These are phyloP conservation scores for Ramazzottius varieornatus DNA, from an alignment of 2,888 invertebrate genomes.

Conservation along the genomic window DNA sequence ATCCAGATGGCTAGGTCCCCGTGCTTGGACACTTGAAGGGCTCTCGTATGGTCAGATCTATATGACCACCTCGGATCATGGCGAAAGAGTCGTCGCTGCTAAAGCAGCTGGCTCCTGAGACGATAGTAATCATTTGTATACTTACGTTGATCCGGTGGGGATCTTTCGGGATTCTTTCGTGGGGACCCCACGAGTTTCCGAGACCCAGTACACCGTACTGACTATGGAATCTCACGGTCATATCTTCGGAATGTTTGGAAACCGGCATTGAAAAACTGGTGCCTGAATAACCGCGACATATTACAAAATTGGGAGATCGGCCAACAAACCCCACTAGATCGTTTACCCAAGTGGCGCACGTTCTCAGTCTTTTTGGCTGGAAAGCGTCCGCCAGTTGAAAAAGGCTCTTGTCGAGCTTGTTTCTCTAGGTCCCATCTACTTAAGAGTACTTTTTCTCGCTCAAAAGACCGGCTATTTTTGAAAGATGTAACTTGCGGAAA, in stretches of 20 bases:
- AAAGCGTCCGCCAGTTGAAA: no score
- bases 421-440: no score
- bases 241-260: conserved; percentile 55
- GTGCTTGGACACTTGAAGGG: conserved; percentile 7
- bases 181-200: conserved; percentile 18
- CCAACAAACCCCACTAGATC: no score
- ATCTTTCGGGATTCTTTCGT: conserved; percentile 16
- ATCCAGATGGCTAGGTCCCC: conserved; percentile 10
- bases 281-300: no score
- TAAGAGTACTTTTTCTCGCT: no score
- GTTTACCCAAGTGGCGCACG: no score
- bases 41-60: conserved; percentile 8
- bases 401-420: no score
- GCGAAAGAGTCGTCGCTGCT: conserved; percentile 6
- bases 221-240: conserved; percentile 69
- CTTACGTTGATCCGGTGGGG: conserved; percentile 8
- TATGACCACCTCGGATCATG: conserved; percentile 9
- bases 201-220: conserved; percentile 92
- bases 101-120: conserved; percentile 7
- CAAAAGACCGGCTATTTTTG: no score
- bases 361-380: no score
- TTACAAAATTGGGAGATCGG: no score
- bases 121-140: conserved; percentile 5
- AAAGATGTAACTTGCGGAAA: no score
- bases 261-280: conserved; percentile 91